phyloP scores from a whole-genome alignment of 2,888 invertebrate species.

The Hyposoter dolosus region DNA sequence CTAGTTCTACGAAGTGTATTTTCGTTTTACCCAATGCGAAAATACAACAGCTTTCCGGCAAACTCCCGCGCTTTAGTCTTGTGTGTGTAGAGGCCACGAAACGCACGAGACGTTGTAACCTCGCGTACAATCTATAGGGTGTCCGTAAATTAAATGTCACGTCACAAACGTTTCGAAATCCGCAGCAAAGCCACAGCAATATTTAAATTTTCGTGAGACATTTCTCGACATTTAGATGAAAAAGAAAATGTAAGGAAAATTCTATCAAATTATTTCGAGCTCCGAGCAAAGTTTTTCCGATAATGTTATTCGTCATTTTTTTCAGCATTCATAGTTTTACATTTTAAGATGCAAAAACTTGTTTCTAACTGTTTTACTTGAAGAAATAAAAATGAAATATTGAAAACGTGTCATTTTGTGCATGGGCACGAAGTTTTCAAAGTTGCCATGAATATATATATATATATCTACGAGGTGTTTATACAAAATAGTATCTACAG shows the following conservation, averaged over 20 bases:
- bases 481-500: conserved; percentile 8
- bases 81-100: background rate
- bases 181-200: background rate
- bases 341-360: background rate
- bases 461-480: conserved; percentile 1
- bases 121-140: background rate
- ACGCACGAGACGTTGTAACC: background rate
- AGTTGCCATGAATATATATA: background rate
- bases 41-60: conserved; percentile 32
- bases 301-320: background rate
- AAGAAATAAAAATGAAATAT: background rate
- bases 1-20: conserved; percentile 56
- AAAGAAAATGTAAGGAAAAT: background rate
- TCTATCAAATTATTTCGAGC: background rate
- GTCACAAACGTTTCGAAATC: background rate
- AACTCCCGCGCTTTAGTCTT: conserved; percentile 54
- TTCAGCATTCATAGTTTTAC: background rate
- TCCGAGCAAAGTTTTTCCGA: background rate
- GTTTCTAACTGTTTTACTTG: background rate
- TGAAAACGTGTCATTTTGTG: background rate
- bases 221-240: background rate
- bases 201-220: background rate
- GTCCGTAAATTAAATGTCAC: background rate
- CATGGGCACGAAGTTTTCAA: background rate
- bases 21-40: conserved; percentile 31